A percentile compares a stretch with the other conserved stretches of the same genome.
These are phyloP conservation scores for Ophion costatus DNA, from an alignment of 2,888 invertebrate genomes.

Conservation along the genomic window DNA sequence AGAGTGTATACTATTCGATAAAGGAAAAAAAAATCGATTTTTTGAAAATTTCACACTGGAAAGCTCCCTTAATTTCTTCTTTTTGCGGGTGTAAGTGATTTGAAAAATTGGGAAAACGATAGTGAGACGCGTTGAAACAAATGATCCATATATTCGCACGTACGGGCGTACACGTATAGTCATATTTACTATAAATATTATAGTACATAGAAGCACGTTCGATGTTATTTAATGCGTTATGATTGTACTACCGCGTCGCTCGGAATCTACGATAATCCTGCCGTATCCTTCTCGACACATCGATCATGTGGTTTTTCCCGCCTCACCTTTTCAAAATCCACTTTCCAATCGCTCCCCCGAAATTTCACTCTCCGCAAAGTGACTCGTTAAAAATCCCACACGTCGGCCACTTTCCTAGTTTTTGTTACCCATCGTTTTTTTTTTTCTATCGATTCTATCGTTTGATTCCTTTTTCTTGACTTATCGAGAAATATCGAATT, in stretches of 20 bases:
- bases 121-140: neutral
- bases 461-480: conserved; percentile 38
- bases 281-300: conserved; percentile 38
- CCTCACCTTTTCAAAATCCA: conserved; percentile 8
- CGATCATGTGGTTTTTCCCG: conserved; percentile 23
- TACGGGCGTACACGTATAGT: conserved; percentile 24
- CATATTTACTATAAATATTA: conserved; percentile 51
- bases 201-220: conserved; percentile 65
- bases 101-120: neutral
- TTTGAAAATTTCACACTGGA: too few species aligned
- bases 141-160: conserved; percentile 15
- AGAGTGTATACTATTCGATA: too few species aligned
- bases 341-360: conserved; percentile 3
- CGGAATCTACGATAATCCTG: conserved; percentile 58
- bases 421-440: conserved; percentile 12
- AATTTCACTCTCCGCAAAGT: conserved; percentile 11
- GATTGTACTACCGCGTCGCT: conserved; percentile 63
- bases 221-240: conserved; percentile 64
- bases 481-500: conserved; percentile 58
- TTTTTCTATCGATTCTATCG: conserved; percentile 23
- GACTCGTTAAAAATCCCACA: conserved; percentile 9
- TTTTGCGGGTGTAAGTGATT: neutral
- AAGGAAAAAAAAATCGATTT: too few species aligned
- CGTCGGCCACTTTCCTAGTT: conserved; percentile 17
- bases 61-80: too few species aligned